phyloP scores from a whole-genome alignment of 2,797 vertebrate genomes.

The Arrhamphus sclerolepis region DNA sequence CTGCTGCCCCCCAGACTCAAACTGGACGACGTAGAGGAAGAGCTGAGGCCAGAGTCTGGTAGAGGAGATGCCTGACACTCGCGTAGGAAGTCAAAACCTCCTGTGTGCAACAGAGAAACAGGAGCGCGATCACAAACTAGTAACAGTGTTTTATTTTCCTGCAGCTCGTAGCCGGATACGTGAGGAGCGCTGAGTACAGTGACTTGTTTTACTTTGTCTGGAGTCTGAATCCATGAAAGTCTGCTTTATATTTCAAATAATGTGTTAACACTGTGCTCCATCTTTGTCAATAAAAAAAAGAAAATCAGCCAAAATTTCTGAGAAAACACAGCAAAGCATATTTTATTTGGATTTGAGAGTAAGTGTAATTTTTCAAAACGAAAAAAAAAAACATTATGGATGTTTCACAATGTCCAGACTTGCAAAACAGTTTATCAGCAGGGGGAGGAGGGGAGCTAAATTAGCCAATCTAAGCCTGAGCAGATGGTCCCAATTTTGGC shows the following conservation, averaged over 20 bases:
- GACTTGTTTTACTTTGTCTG: conserved; percentile 21
- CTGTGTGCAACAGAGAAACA: conserved; percentile 39
- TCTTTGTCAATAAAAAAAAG: no score
- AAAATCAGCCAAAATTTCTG: no score
- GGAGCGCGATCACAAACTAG: conserved; percentile 12
- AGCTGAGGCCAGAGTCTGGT: conserved; percentile 94
- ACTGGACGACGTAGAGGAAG: conserved; percentile 96
- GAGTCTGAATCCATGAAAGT: conserved; percentile 32
- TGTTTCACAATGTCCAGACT: conserved; percentile 54
- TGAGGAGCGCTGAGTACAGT: neutral
- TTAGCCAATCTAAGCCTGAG: conserved; percentile 24
- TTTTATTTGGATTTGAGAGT: no score
- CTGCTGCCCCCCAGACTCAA: conserved; percentile 89
- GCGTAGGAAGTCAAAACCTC: conserved; percentile 93
- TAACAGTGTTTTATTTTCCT: neutral
- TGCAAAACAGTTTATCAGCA: conserved; percentile 47
- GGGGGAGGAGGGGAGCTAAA: conserved; percentile 7
- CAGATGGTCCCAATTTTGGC: conserved; percentile 67
- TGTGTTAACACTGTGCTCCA: no score
- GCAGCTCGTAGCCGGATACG: neutral
- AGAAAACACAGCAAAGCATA: neutral
- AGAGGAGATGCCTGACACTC: conserved; percentile 92
- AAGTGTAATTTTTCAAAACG: neutral
- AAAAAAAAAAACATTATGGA: conserved; percentile 5
- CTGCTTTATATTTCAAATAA: neutral